Evolutionary conservation across 2,888 invertebrate species (phyloP).

Genomic region (Ophioninae sp.): DNA sequence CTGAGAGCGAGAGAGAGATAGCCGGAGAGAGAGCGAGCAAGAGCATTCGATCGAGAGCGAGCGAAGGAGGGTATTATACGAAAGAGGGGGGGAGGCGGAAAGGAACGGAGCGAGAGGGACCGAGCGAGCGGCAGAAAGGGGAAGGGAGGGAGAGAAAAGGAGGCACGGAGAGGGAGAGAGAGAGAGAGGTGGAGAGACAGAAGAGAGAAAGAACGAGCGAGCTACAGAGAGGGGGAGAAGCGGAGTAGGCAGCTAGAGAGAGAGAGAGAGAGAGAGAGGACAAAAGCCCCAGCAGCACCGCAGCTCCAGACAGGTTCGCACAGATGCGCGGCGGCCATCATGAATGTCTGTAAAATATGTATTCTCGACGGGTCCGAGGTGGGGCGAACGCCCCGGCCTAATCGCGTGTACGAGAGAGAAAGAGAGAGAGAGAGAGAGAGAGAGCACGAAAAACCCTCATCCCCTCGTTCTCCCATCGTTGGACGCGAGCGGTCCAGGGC

Average conservation of each 20-base stretch:
- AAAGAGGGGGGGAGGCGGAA: not conserved
- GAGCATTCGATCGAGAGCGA: conserved; percentile 23
- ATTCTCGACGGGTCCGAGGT: conserved; percentile 74
- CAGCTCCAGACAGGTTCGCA: conserved; percentile 78
- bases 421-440: conserved; percentile 42
- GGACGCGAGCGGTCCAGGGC: conserved; percentile 11
- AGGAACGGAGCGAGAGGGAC: conserved; percentile 35
- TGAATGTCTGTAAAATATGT: conserved; percentile 81
- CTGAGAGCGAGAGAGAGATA: conserved; percentile 24
- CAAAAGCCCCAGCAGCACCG: conserved; percentile 48
- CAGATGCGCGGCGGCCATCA: conserved; percentile 81
- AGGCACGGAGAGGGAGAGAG: too few relatives aligned
- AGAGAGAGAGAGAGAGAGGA: conserved; percentile 37
- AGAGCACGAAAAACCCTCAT: not conserved
- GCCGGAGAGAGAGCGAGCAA: not conserved
- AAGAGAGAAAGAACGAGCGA: conserved; percentile 29
- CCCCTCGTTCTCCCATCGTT: too few relatives aligned
- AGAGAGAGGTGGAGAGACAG: conserved; percentile 10
- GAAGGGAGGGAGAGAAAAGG: too few relatives aligned
- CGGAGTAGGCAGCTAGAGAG: conserved; percentile 20
- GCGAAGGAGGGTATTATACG: conserved; percentile 22
- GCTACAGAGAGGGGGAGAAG: too few relatives aligned
- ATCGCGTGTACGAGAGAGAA: conserved; percentile 20
- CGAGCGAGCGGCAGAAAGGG: too few relatives aligned
- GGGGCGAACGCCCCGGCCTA: conserved; percentile 46